Base-by-base conservation (phyloP, 2,888 invertebrate genomes). In the Steromphala cineraria region DNA sequence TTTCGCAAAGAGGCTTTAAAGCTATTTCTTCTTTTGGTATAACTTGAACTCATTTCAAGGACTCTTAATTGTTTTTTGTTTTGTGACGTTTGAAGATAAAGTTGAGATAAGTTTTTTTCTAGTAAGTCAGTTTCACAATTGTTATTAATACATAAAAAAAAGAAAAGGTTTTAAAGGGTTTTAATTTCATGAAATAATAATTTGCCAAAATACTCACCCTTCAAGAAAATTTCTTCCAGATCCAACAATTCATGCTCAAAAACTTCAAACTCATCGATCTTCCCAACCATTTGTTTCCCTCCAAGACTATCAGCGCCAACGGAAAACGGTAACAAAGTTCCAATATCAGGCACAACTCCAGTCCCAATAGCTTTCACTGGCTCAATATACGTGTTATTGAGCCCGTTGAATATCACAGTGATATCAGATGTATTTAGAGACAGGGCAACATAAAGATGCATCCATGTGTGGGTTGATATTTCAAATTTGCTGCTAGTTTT, bases 401-500 rank as follows among this genome's bases (percentile, higher is more conserved):
- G 56, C 10, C 67, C 67, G 28, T 78, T 74, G 13, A 74, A 53
- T n/a, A 36, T 40, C 13, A 81, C 67, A 13, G 36, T 24, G 13
- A 81, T 71, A 13, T 55, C 21, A 19, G 76, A 77, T 13, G 53
- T 21, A n/a, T 78, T 74, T n/a, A n/a, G 24, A n/a, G 53, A 52
- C 13, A 78, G 5, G 21, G 78, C 55, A 21, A 81, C 21, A 52
- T 78, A 78, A 2, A 81, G 31, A 62, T 79, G 76, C 5, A 67
- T 79, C 81, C 81, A 81, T n/a, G 55, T 46, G 17, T 52, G 62
- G 21, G 78, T 81, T 10, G 75, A 46, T 17, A 78, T 81, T 52
- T 79, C 56, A 74, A 79, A 79, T 19, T 17, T 75, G 19, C 56
- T 67, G 36, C 31, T 74, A 3, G 13, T 46, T 2, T 31, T 56